Evolutionary conservation across 1,140 invertebrate species (phyloP).

Genomic region (Sarcophaga peregrina): DNA sequence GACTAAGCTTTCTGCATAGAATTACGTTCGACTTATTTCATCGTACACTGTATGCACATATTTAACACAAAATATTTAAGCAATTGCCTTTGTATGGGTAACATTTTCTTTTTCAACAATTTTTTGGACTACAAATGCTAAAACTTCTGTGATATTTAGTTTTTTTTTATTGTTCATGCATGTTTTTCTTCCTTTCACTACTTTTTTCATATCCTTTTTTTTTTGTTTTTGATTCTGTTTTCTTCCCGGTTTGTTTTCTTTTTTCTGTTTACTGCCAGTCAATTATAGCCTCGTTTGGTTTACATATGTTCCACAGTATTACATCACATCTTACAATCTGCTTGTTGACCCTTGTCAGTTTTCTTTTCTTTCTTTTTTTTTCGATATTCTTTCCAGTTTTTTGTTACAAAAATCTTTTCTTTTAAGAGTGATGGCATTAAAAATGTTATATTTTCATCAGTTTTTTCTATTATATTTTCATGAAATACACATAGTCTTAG

Average conservation of each 20-base stretch:
- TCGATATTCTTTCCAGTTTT: background rate
- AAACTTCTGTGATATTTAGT: background rate
- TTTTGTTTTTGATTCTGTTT: too few species aligned
- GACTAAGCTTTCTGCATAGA: too few species aligned
- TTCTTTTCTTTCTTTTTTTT: background rate
- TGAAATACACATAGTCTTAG: too few species aligned
- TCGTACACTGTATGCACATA: background rate
- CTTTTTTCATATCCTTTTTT: background rate
- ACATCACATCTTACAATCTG: slow-evolving; percentile 30
- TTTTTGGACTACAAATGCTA: background rate
- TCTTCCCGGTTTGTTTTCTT: background rate
- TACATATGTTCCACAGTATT: slow-evolving; percentile 33
- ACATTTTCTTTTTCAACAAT: background rate
- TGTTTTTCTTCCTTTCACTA: background rate
- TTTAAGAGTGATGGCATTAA: slow-evolving; percentile 24
- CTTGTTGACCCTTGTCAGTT: slow-evolving; percentile 41
- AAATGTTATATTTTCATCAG: background rate
- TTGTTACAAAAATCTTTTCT: slow-evolving; percentile 1
- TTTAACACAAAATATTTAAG: background rate
- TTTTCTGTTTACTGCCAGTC: slow-evolving; percentile 19
- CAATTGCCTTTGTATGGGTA: background rate
- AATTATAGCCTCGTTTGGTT: slow-evolving; percentile 40
- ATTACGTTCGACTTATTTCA: too few species aligned
- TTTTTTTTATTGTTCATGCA: background rate
- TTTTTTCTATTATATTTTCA: too few species aligned